Conservation (phyloP, 2,888 invertebrate species). For the Trissoscelio sp. region DNA sequence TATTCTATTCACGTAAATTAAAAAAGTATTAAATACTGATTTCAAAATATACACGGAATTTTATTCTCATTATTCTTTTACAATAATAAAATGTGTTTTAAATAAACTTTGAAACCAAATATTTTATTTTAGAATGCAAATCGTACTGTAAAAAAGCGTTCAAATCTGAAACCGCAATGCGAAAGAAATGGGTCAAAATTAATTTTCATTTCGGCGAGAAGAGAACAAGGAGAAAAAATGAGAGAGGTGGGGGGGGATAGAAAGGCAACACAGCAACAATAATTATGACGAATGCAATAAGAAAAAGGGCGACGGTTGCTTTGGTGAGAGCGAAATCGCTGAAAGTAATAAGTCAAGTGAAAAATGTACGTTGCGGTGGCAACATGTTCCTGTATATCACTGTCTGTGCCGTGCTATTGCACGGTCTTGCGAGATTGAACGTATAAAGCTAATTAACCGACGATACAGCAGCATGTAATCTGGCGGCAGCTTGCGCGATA, state of each 20-base stretch:
- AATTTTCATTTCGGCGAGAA: background rate
- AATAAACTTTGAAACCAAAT: too few species aligned
- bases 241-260: too few species aligned
- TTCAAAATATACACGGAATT: too few species aligned
- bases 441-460: constrained; percentile 75
- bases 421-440: constrained; percentile 77
- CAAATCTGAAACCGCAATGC: too few species aligned
- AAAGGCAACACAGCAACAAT: constrained; percentile 1
- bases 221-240: background rate
- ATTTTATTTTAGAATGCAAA: too few species aligned
- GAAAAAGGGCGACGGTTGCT: constrained; percentile 19
- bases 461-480: constrained; percentile 76
- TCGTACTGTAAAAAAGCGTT: too few species aligned
- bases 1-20: too few species aligned
- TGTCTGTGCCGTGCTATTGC: constrained; percentile 59
- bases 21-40: too few species aligned
- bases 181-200: background rate
- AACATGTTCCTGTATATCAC: constrained; percentile 61
- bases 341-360: constrained; percentile 60
- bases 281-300: constrained; percentile 41
- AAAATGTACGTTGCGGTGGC: constrained; percentile 56
- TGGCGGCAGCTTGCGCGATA: constrained; percentile 70
- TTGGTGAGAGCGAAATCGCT: constrained; percentile 17
- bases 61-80: too few species aligned
- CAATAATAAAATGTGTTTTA: too few species aligned